phyloP scores from a whole-genome alignment of 2,113 vertebrate species.

The Percina caprodes region DNA sequence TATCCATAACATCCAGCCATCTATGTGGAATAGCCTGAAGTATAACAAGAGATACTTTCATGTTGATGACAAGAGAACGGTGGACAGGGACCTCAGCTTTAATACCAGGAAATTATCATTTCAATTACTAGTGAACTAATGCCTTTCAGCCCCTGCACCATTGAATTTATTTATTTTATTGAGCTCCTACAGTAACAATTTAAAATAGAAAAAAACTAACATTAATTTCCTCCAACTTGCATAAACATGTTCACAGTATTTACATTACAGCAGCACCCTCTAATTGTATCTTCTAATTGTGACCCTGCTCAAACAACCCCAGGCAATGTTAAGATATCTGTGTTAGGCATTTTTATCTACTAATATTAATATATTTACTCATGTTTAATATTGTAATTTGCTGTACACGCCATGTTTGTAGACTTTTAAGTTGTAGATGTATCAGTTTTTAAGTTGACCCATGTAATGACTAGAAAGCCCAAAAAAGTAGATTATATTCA shows the following conservation, averaged over 20 bases:
- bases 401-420: not conserved
- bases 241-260: not conserved
- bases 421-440: not conserved
- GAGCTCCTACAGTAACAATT: not conserved
- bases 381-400: not conserved
- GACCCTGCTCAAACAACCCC: not conserved
- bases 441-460: not conserved
- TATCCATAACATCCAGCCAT: conserved; percentile 42
- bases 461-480: not conserved
- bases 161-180: conserved; percentile 13
- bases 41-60: conserved; percentile 18
- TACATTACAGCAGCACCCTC: not conserved
- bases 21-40: conserved; percentile 43
- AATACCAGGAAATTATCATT: conserved; percentile 33
- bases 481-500: not conserved
- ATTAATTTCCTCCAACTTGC: not conserved
- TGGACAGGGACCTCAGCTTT: conserved; percentile 8
- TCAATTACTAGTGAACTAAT: conserved; percentile 20
- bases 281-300: not conserved
- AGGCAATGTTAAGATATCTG: not conserved
- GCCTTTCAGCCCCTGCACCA: not conserved
- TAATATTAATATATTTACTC: not conserved
- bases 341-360: not conserved
- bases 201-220: not conserved
- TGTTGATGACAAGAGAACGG: conserved; percentile 5